A percentile compares a stretch with the other conserved stretches of the same genome.
phyloP scores from a whole-genome alignment of 1,140 invertebrate genomes.

The Drosophila nebulosa region DNA sequence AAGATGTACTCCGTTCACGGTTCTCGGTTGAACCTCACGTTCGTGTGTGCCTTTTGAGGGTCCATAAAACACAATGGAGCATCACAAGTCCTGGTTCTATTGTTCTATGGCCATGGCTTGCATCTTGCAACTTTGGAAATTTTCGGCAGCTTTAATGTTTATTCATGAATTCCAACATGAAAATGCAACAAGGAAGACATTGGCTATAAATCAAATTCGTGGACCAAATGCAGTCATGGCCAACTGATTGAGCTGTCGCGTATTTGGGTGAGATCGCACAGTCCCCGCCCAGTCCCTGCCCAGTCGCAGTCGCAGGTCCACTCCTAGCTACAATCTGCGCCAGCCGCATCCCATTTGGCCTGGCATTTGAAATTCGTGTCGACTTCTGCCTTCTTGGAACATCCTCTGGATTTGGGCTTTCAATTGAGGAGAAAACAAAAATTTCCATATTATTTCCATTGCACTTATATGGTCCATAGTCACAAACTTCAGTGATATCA shows the following conservation, averaged over 20 bases:
- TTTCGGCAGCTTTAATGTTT: constrained; percentile 77
- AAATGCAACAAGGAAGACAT: constrained; percentile 68
- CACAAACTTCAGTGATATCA: constrained; percentile 65
- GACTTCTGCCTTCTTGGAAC: constrained; percentile 38
- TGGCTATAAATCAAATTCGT: constrained; percentile 64
- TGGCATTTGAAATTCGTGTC: constrained; percentile 50
- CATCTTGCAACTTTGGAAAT: constrained; percentile 30
- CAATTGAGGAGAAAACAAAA: constrained; percentile 43
- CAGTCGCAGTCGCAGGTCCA: not conserved
- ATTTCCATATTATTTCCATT: constrained; percentile 53
- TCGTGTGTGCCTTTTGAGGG: constrained; percentile 21
- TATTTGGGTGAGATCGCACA: constrained; percentile 72
- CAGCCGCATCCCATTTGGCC: not conserved
- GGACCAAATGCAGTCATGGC: constrained; percentile 62
- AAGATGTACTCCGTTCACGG: not conserved
- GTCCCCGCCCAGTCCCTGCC: constrained; percentile 28
- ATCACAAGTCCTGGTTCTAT: constrained; percentile 56
- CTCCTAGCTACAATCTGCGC: not conserved
- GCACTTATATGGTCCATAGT: constrained; percentile 61
- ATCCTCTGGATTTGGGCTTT: constrained; percentile 17
- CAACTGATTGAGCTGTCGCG: constrained; percentile 76
- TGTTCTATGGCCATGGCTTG: constrained; percentile 47
- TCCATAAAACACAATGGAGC: constrained; percentile 75
- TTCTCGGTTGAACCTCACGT: constrained; percentile 63
- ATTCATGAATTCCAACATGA: constrained; percentile 78